These are phyloP conservation scores for Tenodera sinensis DNA, from an alignment of 2,888 invertebrate species.

Conservation along the genomic window DNA sequence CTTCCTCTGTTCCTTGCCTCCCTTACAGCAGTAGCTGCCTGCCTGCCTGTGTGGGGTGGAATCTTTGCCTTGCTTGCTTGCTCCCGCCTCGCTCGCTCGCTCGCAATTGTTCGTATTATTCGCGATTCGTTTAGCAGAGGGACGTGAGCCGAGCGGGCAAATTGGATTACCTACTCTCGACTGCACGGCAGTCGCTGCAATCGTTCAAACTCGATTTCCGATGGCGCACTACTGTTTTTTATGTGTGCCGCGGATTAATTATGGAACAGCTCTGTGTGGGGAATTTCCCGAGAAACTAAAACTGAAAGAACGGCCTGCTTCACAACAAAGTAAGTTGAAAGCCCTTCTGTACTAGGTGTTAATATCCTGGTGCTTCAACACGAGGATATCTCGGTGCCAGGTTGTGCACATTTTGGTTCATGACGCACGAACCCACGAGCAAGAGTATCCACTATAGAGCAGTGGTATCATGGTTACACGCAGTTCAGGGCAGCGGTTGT, in stretches of 20 bases:
- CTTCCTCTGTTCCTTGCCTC: too few relatives aligned
- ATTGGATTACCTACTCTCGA: slow-evolving; percentile 5
- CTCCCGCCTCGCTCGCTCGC: too few relatives aligned
- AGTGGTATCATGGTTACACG: too few relatives aligned
- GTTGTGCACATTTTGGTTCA: too few relatives aligned
- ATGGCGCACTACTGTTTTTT: not conserved
- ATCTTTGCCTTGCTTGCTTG: slow-evolving; percentile 20
- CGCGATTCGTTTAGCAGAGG: slow-evolving; percentile 30
- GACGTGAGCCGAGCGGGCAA: not conserved
- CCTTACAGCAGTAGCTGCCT: not conserved
- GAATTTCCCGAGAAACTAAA: not conserved
- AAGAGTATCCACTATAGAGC: too few relatives aligned
- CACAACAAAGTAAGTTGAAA: not conserved
- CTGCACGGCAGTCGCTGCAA: not conserved
- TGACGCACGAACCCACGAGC: too few relatives aligned
- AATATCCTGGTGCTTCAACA: too few relatives aligned
- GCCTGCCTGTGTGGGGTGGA: not conserved
- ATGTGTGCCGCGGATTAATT: not conserved
- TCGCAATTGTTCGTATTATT: slow-evolving; percentile 30
- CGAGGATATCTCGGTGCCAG: too few relatives aligned
- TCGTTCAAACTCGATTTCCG: slow-evolving; percentile 11
- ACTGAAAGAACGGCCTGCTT: not conserved
- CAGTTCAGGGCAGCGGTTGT: too few relatives aligned
- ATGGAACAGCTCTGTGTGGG: not conserved
- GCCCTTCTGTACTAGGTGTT: too few relatives aligned